Base-by-base conservation (phyloP, 2,113 vertebrate species). In the Eclectus roratus region DNA sequence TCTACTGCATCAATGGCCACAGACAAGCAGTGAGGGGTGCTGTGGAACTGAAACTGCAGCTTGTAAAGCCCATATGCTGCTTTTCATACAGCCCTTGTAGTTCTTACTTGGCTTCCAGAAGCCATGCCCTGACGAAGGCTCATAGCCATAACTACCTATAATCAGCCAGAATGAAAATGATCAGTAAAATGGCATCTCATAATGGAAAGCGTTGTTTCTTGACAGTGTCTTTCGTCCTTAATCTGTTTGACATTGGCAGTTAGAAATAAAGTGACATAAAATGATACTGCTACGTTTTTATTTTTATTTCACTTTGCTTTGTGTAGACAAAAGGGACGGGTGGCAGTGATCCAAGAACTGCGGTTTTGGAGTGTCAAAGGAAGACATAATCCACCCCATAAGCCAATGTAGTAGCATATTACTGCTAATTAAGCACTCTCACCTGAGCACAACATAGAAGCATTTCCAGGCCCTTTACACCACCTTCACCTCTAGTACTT, bases 231-330 rank as follows among this genome's bases (percentile, higher is more conserved):
- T 91, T 84, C 70, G 66, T 58, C 68, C 55, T 92, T 94, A 92
- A 94, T 91, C 89, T 95, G 74, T 79, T 89, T 90, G 87, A 89
- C 92, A 94, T 79, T 91, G 91, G 72, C 88, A 88, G 80, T 83
- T 33, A 84, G 81, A 95, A 96, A 74, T 73, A 69, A 91, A 74
- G 55, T 96, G 87, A 97, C 27, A 12, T 61, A 92, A 63, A 94
- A 87, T 91, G 78, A 87, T 43, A 53, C 52, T 76, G 66, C 73
- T 91, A 6, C 65, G 39, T 74, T 95, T 96, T 82, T 55, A 19
- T 80, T 96, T 94, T 94, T 81, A 46, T 56, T 83, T 80, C 69
- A 63, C 79, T 71, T 97, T 94, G 85, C 88, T 96, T 77, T 88
- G 78, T 44, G 78, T 64, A 84, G 80, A 77, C 70, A 85, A 63